phyloP scores from a whole-genome alignment of 2,113 vertebrate species.

The Grallaria varia region DNA sequence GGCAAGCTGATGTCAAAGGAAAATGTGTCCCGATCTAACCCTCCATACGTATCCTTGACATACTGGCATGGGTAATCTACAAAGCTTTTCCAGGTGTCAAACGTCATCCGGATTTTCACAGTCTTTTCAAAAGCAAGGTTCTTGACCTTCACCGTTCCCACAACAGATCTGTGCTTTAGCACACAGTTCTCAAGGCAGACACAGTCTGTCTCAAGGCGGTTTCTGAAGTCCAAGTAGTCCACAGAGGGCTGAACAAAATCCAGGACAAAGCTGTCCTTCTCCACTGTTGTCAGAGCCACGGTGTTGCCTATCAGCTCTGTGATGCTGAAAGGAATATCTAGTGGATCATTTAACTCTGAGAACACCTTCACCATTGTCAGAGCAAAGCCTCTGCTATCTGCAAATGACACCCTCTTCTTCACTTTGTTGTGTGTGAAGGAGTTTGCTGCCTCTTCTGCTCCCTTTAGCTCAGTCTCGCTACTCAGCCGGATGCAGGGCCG shows the following conservation, averaged over 20 bases:
- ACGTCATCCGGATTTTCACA: constrained; percentile 89
- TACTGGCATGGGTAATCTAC: constrained; percentile 84
- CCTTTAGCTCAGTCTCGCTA: not conserved
- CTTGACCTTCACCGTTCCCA: constrained; percentile 89
- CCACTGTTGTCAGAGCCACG: constrained; percentile 69
- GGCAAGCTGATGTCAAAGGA: constrained; percentile 86
- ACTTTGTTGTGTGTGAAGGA: constrained; percentile 49
- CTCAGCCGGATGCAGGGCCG: constrained; percentile 78
- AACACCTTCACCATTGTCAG: constrained; percentile 91
- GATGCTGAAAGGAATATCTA: constrained; percentile 84
- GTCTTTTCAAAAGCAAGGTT: constrained; percentile 90
- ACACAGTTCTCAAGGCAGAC: constrained; percentile 91
- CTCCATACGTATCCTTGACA: constrained; percentile 81
- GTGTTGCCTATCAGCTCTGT: constrained; percentile 79
- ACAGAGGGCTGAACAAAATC: constrained; percentile 88
- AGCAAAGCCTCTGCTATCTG: constrained; percentile 85
- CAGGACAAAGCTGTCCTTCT: constrained; percentile 81
- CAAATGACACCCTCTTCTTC: constrained; percentile 92
- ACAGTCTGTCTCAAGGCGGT: constrained; percentile 79
- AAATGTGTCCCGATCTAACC: constrained; percentile 88
- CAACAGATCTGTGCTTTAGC: constrained; percentile 81
- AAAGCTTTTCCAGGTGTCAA: constrained; percentile 89
- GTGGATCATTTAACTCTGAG: constrained; percentile 84
- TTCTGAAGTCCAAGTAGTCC: constrained; percentile 88
- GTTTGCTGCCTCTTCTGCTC: constrained; percentile 26